Base-by-base conservation (phyloP, 2,113 vertebrate genomes). In the Myiagra hebetior region DNA sequence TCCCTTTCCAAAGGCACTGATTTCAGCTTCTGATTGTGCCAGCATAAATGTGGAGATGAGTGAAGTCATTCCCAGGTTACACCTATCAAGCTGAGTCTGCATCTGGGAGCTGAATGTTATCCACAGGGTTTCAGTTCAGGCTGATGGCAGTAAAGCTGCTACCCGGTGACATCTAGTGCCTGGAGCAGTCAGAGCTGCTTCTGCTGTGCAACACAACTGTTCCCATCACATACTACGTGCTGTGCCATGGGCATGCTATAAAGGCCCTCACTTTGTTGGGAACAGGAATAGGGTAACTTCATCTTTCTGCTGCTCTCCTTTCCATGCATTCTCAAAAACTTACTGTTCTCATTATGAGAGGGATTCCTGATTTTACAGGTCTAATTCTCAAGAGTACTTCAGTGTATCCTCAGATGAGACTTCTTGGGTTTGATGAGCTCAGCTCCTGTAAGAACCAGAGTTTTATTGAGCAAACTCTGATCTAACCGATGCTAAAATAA, bases 1-100 rank as follows among this genome's bases (percentile, higher is more conserved):
- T 63, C 39, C 15, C 17, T 93, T 93, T 94, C 87, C 91, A 89
- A 68, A 84, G 76, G 30, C 27, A 23, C 68, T 35, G 63, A 74
- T 91, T 89, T 77, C 57, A 87, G 35, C 50, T 81, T 89, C 80
- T 59, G 20, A 41, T 30, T 47, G 18, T 87, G 80, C 91, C 84
- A 96, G 67, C 47, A 50, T 62, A 53, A 84, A 70, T 1, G 21
- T 57, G 35, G 69, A 78, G 87, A 65, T 69, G 80, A 70, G 52
- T 67, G 73, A 91, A 95, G 73, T 91, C 47, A 81, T 81, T 70
- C 15, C 26, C 35, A 67, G 52, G 52, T 85, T 91, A 44, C 33
- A 64, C 70, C 10, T 82, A 4, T 79, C 39, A 49, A 62, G 11
- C 59, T 82, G 85, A 87, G 47, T 75, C 60, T 72, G 69, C 39